Percentiles rank a stretch among this genome's conserved stretches.
These are phyloP conservation scores for Mesitornis unicolor DNA, from an alignment of 2,113 vertebrate species.

Conservation along the genomic window DNA sequence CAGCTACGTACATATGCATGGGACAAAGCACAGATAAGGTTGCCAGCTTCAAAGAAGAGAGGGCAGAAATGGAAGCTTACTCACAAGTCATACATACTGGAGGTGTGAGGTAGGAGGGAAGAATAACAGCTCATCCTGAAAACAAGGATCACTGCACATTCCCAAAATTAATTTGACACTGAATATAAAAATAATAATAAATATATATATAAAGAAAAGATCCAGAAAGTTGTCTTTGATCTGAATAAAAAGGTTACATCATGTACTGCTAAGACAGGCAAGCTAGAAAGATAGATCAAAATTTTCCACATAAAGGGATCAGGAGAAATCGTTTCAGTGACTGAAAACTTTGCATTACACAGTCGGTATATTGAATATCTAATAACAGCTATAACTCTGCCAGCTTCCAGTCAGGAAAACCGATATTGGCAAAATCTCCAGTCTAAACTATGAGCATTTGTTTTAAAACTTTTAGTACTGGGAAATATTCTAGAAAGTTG, in stretches of 20 bases:
- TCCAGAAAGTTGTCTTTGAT: not conserved
- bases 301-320: not conserved
- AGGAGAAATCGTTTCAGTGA: not conserved
- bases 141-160: not conserved
- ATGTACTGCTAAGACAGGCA: not conserved
- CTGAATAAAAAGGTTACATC: not conserved
- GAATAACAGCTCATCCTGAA: slow-evolving; percentile 51
- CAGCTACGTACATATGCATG: not conserved
- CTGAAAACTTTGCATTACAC: not conserved
- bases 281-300: not conserved
- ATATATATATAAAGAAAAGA: not conserved
- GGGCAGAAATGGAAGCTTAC: slow-evolving; percentile 61
- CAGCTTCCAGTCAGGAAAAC: not conserved
- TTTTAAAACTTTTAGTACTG: not conserved
- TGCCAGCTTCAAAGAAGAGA: slow-evolving; percentile 34
- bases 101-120: slow-evolving; percentile 59
- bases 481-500: slow-evolving; percentile 25
- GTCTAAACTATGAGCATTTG: not conserved
- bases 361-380: not conserved
- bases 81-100: slow-evolving; percentile 55
- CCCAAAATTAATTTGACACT: not conserved
- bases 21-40: not conserved
- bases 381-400: not conserved
- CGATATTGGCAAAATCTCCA: not conserved
- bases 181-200: slow-evolving; percentile 4